Base-by-base conservation (phyloP, 64 coral and sea anemone species). In the Montipora foliosa region DNA sequence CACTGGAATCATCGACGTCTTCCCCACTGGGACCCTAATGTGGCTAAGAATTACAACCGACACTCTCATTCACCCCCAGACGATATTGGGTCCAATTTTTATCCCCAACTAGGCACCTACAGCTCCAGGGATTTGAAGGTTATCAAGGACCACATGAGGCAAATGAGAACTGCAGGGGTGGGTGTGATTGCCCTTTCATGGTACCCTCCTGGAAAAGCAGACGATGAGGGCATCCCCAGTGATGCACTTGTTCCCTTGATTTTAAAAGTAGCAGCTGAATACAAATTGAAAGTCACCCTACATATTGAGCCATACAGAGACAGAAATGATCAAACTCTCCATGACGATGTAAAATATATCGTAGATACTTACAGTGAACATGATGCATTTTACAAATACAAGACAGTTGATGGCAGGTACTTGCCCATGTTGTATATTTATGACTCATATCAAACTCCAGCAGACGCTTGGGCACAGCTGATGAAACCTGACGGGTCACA, bases 1-100 rank as follows among this genome's bases (percentile, higher is more conserved):
- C 98, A 99, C 22, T 99, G 98, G 98, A 96, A 99, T 93, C 98
- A 99, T 22, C 58, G 94, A 79, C 94, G 79, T 49, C 85, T 99
- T 2, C 81, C 95, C 0, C 98, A 99, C 68, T 99, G 98, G 98
- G 72, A 94, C 48, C 58, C 78, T 3, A 44, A 94, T 12, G 79
- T 99, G 74, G 92, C 92, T 47, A 76, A 89, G 70, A 53, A 70
- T 15, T 99, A 93, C 75, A 64, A 74, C 17, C 80, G 64, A 60
- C 95, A 92, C 53, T 47, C 44, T 24, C 98, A 99, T 73, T 50
- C 10, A 4, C 98, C 98, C 55, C 98, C 98, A 67, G 89, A 96
- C 49, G 98, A 99, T 24, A 92, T 99, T 67, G 98, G 98, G 16
- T 88, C 98, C 5, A 96, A 99, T 77, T 99, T 96, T 76, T 99